These are phyloP conservation scores for Sturnira hondurensis DNA, from an alignment of 2,113 vertebrate species.

Conservation along the genomic window DNA sequence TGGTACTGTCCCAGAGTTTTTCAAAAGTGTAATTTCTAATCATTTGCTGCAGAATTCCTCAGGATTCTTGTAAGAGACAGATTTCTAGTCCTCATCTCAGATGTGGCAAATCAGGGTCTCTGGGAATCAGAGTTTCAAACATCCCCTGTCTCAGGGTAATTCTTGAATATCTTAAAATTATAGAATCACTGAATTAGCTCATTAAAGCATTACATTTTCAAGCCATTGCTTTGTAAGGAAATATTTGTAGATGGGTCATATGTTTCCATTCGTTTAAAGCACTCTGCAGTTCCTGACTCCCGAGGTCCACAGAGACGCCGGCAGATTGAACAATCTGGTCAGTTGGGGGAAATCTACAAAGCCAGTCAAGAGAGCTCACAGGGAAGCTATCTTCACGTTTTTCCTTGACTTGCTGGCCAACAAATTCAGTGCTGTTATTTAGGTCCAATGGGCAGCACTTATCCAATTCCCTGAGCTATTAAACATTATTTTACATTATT, in stretches of 20 bases:
- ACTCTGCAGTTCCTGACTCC: background rate
- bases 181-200: background rate
- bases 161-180: background rate
- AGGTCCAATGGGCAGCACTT: background rate
- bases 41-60: background rate
- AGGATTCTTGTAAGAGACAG: background rate
- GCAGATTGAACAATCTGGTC: background rate
- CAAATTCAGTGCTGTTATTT: background rate
- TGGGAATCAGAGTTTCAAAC: background rate
- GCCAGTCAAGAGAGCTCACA: background rate
- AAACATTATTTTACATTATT: slow-evolving; percentile 18
- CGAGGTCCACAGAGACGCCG: background rate
- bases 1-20: background rate
- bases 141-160: background rate
- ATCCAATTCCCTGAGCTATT: background rate
- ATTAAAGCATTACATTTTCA: background rate
- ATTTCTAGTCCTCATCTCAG: background rate
- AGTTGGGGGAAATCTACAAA: background rate
- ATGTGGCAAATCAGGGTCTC: background rate
- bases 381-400: background rate
- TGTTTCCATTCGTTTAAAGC: background rate
- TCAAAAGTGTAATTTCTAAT: background rate
- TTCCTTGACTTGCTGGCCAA: background rate
- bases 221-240: slow-evolving; percentile 5
- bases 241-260: background rate